Conservation (phyloP, 2,113 vertebrate genomes). For the Dryoscopus gambensis region DNA sequence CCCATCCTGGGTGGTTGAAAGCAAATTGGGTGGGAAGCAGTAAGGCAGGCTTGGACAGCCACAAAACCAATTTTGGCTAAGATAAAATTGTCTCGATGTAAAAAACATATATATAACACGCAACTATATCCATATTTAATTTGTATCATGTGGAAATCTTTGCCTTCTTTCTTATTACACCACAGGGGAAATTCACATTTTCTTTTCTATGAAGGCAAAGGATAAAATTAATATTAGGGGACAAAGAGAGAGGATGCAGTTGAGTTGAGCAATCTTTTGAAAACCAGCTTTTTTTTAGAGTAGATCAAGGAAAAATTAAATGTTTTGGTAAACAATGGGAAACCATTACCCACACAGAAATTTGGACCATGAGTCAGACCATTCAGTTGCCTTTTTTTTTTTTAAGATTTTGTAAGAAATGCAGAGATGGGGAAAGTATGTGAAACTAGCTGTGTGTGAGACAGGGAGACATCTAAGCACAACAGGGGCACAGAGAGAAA, state of each 20-base stretch:
- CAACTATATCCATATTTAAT: neutral
- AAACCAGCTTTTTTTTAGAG: neutral
- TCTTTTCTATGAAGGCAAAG: neutral
- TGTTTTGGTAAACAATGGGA: neutral
- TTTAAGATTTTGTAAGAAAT: neutral
- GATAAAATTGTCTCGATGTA: neutral
- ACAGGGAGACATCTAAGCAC: neutral
- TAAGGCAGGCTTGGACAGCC: neutral
- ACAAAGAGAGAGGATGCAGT: neutral
- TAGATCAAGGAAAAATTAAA: neutral
- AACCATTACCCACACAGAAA: neutral
- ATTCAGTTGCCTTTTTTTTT: neutral
- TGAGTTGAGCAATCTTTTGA: neutral
- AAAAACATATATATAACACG: neutral
- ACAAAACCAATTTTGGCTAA: neutral
- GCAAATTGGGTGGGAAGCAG: constrained; percentile 2
- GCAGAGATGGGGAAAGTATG: neutral
- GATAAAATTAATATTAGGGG: neutral
- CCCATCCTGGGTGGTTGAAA: constrained; percentile 5
- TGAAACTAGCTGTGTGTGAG: neutral
- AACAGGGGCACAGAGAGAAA: neutral
- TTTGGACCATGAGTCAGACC: neutral
- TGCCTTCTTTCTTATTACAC: neutral
- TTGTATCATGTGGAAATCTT: neutral
- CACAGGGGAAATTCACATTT: neutral